These are phyloP conservation scores for Subacronicta megacephala DNA, from an alignment of 2,888 invertebrate genomes.

Conservation along the genomic window DNA sequence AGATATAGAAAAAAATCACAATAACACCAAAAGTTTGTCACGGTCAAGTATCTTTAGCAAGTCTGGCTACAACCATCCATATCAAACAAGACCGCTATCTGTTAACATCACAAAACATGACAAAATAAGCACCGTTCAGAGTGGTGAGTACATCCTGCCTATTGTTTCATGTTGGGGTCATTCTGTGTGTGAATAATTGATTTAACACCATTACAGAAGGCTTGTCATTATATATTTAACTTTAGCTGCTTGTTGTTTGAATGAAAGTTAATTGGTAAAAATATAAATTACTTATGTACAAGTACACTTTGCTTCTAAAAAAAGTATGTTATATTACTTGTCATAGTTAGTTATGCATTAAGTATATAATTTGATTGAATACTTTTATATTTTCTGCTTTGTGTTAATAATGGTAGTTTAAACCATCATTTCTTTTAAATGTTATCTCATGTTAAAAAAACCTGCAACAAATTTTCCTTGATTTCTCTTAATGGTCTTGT, in stretches of 20 bases:
- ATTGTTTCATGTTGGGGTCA: constrained; percentile 51
- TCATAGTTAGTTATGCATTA: neutral
- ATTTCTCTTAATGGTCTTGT: no score
- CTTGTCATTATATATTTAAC: constrained; percentile 36
- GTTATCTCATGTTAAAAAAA: neutral
- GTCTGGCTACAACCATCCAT: constrained; percentile 84
- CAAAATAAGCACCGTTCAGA: constrained; percentile 79
- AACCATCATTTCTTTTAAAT: neutral
- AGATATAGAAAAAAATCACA: constrained; percentile 91
- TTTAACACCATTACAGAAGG: constrained; percentile 40
- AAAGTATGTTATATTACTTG: constrained; percentile 8
- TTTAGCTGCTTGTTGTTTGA: constrained; percentile 25
- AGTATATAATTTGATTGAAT: no score
- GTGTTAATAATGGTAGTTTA: neutral
- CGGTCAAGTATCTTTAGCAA: constrained; percentile 83
- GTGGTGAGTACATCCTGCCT: constrained; percentile 77
- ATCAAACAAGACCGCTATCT: constrained; percentile 85
- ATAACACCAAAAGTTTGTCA: constrained; percentile 79
- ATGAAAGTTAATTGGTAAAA: constrained; percentile 28
- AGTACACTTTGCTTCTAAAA: constrained; percentile 15
- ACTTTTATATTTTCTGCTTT: neutral
- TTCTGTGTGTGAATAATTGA: constrained; percentile 47
- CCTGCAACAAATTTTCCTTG: neutral
- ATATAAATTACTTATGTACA: constrained; percentile 12
- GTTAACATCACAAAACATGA: constrained; percentile 85